phyloP scores from a whole-genome alignment of 2,888 invertebrate genomes.

The Brachypalpus laphriformis region DNA sequence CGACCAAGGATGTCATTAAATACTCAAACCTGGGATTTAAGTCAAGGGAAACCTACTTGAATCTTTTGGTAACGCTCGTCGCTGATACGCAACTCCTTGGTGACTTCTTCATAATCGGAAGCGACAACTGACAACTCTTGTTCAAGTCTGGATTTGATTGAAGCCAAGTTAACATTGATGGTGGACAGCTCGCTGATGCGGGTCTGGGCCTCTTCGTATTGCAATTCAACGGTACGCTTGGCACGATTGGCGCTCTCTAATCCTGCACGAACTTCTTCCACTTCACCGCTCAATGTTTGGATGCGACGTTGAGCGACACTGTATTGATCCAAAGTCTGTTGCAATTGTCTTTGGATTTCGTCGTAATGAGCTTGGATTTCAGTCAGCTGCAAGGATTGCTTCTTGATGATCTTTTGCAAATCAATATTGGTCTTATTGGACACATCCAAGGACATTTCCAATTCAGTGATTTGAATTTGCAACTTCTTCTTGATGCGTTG shows the following conservation, averaged over 20 bases:
- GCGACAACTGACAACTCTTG: constrained; percentile 95
- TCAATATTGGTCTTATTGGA: constrained; percentile 99
- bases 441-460: constrained; percentile 97
- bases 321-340: constrained; percentile 96
- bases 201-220: constrained; percentile 94
- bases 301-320: constrained; percentile 95
- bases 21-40: no score
- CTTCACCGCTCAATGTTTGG: constrained; percentile 95
- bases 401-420: constrained; percentile 98
- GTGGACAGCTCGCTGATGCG: constrained; percentile 97
- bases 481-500: constrained; percentile 99
- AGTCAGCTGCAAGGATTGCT: constrained; percentile 94
- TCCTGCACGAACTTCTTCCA: constrained; percentile 97
- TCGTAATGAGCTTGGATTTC: constrained; percentile 98
- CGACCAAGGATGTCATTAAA: neutral
- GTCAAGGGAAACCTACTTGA: constrained; percentile 83
- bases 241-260: constrained; percentile 96
- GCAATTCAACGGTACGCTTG: constrained; percentile 94
- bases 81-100: constrained; percentile 95
- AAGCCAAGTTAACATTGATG: constrained; percentile 97
- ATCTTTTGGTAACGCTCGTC: constrained; percentile 98
- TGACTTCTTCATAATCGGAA: constrained; percentile 98
- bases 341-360: constrained; percentile 97
- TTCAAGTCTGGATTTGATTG: constrained; percentile 97
- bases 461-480: constrained; percentile 98